Evolutionary conservation across 2,888 invertebrate genomes (phyloP).

Genomic region (Heterodera filipjevi): DNA sequence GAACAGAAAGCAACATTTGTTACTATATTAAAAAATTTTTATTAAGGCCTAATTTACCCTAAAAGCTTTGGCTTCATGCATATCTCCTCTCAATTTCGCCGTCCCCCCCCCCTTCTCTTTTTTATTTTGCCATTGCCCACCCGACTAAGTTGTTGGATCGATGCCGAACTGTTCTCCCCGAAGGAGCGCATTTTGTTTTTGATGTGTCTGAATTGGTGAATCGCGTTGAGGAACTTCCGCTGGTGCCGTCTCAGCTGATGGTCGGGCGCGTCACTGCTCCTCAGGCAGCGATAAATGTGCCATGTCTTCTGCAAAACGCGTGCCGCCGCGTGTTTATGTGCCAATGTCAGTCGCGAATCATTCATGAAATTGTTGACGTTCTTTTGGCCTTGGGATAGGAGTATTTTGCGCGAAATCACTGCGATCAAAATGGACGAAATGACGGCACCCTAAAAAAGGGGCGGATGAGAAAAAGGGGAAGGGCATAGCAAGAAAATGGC

Average conservation of each 20-base stretch:
- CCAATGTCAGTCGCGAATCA: slow-evolving; percentile 98
- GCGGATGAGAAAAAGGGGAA: neutral
- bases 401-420: slow-evolving; percentile 97
- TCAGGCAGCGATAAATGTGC: slow-evolving; percentile 89
- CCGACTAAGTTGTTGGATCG: slow-evolving; percentile 60
- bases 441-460: slow-evolving; percentile 81
- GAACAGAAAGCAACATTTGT: slow-evolving; percentile 29
- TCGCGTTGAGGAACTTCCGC: slow-evolving; percentile 60
- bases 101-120: too few species aligned
- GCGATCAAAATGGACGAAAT: slow-evolving; percentile 98
- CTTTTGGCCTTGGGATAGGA: slow-evolving; percentile 84
- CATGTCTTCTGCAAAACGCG: slow-evolving; percentile 98
- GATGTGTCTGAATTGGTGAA: slow-evolving; percentile 61
- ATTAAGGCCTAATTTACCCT: too few species aligned
- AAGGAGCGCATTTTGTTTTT: slow-evolving; percentile 64
- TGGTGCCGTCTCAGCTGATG: slow-evolving; percentile 57
- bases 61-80: too few species aligned
- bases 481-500: neutral
- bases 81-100: too few species aligned
- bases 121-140: slow-evolving; percentile 35
- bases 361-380: slow-evolving; percentile 99
- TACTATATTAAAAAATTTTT: too few species aligned
- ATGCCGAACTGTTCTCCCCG: slow-evolving; percentile 56
- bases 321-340: slow-evolving; percentile 99
- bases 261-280: slow-evolving; percentile 48